Evolutionary conservation across 2,797 vertebrate species (phyloP).

Genomic region (Dermochelys coriacea): DNA sequence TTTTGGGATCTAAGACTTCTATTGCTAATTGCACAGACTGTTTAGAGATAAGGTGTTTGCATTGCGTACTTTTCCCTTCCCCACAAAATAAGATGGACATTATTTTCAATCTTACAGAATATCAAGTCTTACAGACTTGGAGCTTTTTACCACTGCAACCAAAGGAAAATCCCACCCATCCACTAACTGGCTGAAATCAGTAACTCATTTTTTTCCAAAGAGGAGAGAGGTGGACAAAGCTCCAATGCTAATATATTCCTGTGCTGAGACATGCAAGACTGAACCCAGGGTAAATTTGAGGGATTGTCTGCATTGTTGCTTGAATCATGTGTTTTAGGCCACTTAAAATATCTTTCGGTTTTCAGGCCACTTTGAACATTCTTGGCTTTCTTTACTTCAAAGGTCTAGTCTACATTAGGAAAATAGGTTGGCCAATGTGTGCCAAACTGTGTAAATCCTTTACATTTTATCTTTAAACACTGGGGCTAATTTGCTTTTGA

Average conservation of each 20-base stretch:
- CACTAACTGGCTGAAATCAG: background rate
- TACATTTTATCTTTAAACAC: background rate
- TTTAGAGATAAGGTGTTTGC: background rate
- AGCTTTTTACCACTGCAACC: background rate
- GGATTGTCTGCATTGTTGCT: background rate
- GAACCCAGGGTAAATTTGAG: background rate
- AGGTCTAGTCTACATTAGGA: background rate
- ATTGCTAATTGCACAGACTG: background rate
- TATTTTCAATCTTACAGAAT: background rate
- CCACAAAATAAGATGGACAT: background rate
- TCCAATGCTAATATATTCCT: background rate
- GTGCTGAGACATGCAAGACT: background rate
- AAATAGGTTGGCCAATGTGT: background rate
- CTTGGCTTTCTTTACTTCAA: background rate
- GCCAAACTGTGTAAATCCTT: background rate
- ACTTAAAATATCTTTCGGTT: background rate
- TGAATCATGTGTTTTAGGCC: background rate
- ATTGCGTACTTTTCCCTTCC: background rate
- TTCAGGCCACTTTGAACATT: background rate
- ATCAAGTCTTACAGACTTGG: too few relatives aligned
- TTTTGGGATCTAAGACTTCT: background rate
- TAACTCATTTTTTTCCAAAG: background rate
- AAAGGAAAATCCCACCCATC: background rate
- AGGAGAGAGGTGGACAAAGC: background rate
- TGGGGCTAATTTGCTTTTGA: background rate